These are phyloP conservation scores for Hetaerina titia DNA, from an alignment of 2,888 invertebrate genomes.

Conservation along the genomic window DNA sequence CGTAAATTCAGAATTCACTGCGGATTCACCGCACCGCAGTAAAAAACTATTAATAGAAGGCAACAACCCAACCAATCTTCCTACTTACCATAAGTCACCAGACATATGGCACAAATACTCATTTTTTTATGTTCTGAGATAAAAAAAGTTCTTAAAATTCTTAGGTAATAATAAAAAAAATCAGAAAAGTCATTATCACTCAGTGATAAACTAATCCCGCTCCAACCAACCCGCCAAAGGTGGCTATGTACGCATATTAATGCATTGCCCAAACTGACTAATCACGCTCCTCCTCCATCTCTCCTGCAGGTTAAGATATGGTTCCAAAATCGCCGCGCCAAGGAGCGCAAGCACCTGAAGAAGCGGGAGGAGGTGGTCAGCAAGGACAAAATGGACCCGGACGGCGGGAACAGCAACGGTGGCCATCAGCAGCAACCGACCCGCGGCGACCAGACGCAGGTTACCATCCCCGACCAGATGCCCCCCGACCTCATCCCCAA, in stretches of 20 bases:
- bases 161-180: too few species aligned
- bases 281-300: not conserved
- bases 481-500: constrained; percentile 40
- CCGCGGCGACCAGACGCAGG: not conserved
- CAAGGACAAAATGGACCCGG: constrained; percentile 79
- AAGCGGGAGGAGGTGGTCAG: constrained; percentile 87
- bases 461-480: constrained; percentile 22
- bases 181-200: too few species aligned
- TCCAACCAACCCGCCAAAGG: too few species aligned
- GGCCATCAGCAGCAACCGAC: not conserved
- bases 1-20: too few species aligned
- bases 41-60: too few species aligned
- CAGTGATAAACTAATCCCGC: too few species aligned
- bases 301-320: constrained; percentile 85
- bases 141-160: too few species aligned
- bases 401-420: constrained; percentile 66
- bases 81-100: too few species aligned
- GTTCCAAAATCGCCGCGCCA: constrained; percentile 96
- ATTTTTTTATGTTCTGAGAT: too few species aligned
- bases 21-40: too few species aligned
- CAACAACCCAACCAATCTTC: too few species aligned
- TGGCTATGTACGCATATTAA: not conserved
- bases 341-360: constrained; percentile 93
- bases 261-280: not conserved
- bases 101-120: too few species aligned